Base-by-base conservation (phyloP, 1,140 invertebrate species). In the Drosophila lini region DNA sequence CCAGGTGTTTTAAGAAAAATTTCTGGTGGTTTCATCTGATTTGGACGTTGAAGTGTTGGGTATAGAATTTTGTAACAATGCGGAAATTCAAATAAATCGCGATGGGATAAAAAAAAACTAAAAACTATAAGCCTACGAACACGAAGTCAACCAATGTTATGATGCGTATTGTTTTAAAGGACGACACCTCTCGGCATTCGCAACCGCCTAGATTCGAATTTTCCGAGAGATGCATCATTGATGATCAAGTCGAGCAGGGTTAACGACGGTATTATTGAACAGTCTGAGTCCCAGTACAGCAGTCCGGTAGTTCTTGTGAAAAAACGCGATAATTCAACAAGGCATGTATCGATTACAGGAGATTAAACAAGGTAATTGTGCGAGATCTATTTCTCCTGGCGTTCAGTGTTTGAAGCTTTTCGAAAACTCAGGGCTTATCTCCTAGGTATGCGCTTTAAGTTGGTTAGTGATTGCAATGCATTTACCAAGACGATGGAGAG, bases 301-400 rank as follows among this genome's bases (percentile, higher is more conserved):
- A 61, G 57, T 40, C 65, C 19, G 16, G 58, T n/a, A 4, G 15
- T 41, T 10, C 38, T 42, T 31, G 42, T 15, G 3, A 55, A 53
- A 31, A 61, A 53, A 9, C 7, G 8, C 7, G n/a, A 41, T 9
- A 41, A 41, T 41, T 16, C 8, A 16, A 2, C 40, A 41, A 3
- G 40, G 1, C 8, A 9, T 16, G 32, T 5, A 56, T 13, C 38
- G 94, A 95, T 74, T 94, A 92, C 73, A 73, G 94, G 9, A 50
- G 62, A 28, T 58, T 94, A 8, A 94, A 94, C 77, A 91, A 85
- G 59, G 70, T 69, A 34, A 77, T 88, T 25, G 34, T 80, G 31
- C 78, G 84, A 80, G 78, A 92, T 59, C 62, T 74, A 34, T 93
- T 74, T 70, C 91, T 89, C 8, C 56, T 89, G 36, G 84, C 88